Percentiles rank a stretch among this genome's conserved stretches.
phyloP scores from a whole-genome alignment of 1,140 invertebrate genomes.

The Kradibia gibbosae region DNA sequence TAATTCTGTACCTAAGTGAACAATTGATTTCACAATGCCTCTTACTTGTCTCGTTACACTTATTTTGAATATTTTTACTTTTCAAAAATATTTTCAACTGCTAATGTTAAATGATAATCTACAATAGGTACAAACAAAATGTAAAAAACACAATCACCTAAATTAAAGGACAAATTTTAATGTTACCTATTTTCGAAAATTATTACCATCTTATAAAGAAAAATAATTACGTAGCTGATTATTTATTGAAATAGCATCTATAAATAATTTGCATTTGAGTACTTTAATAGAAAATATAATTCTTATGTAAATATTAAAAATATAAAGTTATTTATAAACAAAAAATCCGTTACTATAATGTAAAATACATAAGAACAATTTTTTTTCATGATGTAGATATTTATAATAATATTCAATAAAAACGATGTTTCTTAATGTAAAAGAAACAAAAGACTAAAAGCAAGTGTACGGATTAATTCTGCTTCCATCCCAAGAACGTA shows the following conservation, averaged over 20 bases:
- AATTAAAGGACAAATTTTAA: too few species aligned
- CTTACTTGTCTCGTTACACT: conserved; percentile 22
- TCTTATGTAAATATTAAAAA: conserved; percentile 45
- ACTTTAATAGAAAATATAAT: conserved; percentile 19
- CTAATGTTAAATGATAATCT: conserved; percentile 2
- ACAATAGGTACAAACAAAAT: conserved; percentile 29
- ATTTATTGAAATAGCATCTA: conserved; percentile 15
- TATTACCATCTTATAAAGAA: not conserved
- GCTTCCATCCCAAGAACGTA: too few species aligned
- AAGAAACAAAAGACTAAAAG: conserved; percentile 6
- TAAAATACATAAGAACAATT: conserved; percentile 35
- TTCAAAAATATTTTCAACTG: conserved; percentile 3
- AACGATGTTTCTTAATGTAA: conserved; percentile 40
- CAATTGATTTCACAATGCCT: conserved; percentile 5
- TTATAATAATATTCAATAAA: conserved; percentile 57
- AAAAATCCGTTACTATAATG: conserved; percentile 27
- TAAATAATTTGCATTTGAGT: conserved; percentile 18
- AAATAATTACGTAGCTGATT: conserved; percentile 2
- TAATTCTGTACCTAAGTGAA: not conserved
- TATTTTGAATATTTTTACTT: conserved; percentile 9
- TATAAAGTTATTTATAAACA: conserved; percentile 3
- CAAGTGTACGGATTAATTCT: too few species aligned
- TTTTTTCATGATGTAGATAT: conserved; percentile 49
- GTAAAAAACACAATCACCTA: conserved; percentile 17
- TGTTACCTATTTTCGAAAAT: not conserved